Evolutionary conservation across 2,113 vertebrate genomes (phyloP).

Genomic region (Psephotus haematonotus): DNA sequence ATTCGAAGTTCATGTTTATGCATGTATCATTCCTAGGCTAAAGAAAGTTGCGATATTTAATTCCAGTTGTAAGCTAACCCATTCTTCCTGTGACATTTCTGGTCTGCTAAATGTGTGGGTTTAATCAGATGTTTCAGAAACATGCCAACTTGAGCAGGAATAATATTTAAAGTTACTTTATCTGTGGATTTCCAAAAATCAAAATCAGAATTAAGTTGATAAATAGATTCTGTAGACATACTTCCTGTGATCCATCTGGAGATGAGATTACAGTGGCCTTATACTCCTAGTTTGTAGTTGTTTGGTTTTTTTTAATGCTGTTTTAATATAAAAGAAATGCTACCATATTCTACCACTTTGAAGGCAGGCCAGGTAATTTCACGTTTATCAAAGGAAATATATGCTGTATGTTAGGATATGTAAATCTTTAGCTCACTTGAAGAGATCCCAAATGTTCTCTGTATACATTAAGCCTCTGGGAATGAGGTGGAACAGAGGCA

Average conservation of each 20-base stretch:
- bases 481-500: not conserved
- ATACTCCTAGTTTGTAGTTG: not conserved
- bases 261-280: not conserved
- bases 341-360: not conserved
- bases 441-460: not conserved
- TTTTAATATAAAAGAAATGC: not conserved
- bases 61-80: not conserved
- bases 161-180: not conserved
- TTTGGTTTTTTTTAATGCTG: not conserved
- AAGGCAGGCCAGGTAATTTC: conserved; percentile 4
- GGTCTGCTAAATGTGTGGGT: not conserved
- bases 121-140: not conserved
- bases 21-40: not conserved
- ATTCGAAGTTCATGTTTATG: not conserved
- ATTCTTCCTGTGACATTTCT: not conserved
- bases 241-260: not conserved
- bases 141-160: not conserved
- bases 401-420: not conserved
- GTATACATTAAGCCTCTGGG: not conserved
- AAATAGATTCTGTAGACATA: not conserved
- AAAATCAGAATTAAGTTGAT: not conserved
- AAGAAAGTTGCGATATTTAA: not conserved
- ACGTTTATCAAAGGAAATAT: not conserved
- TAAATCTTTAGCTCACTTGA: not conserved
- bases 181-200: not conserved